phyloP scores from a whole-genome alignment of 1,140 invertebrate species.

The Drosophila lowei region DNA sequence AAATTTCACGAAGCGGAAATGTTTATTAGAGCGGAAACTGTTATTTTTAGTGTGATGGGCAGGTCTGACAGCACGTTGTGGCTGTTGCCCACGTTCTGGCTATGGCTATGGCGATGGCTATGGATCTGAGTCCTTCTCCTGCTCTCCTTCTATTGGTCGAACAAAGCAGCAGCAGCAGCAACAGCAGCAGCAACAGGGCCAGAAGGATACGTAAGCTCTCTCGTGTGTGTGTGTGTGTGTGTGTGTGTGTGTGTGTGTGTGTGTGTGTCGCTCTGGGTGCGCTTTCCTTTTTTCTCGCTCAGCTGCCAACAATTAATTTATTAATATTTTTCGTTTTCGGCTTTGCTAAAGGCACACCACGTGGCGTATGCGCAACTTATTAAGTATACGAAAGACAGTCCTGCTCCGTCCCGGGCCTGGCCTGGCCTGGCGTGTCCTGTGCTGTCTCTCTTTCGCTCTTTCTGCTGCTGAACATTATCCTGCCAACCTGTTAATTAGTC shows the following conservation, averaged over 20 bases:
- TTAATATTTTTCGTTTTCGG: slow-evolving; percentile 53
- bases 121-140: slow-evolving; percentile 15
- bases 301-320: slow-evolving; percentile 72
- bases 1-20: slow-evolving; percentile 82
- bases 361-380: slow-evolving; percentile 41
- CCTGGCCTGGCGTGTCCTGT: not conserved
- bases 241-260: slow-evolving; percentile 25
- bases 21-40: slow-evolving; percentile 83
- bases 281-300: slow-evolving; percentile 20
- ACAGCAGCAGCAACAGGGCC: slow-evolving; percentile 22
- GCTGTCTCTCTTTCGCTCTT: not conserved
- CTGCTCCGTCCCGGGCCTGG: not conserved
- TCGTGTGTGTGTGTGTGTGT: slow-evolving; percentile 18
- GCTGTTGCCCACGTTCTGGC: slow-evolving; percentile 7
- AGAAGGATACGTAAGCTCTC: slow-evolving; percentile 32
- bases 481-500: slow-evolving; percentile 40
- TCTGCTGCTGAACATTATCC: slow-evolving; percentile 12
- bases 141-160: slow-evolving; percentile 15
- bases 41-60: slow-evolving; percentile 80
- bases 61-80: slow-evolving; percentile 32
- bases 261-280: not conserved
- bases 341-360: slow-evolving; percentile 20
- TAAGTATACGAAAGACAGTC: slow-evolving; percentile 30
- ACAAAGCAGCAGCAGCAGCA: slow-evolving; percentile 45
- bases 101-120: not conserved